phyloP scores from a whole-genome alignment of 2,888 invertebrate genomes.

The Lissonota sp. region DNA sequence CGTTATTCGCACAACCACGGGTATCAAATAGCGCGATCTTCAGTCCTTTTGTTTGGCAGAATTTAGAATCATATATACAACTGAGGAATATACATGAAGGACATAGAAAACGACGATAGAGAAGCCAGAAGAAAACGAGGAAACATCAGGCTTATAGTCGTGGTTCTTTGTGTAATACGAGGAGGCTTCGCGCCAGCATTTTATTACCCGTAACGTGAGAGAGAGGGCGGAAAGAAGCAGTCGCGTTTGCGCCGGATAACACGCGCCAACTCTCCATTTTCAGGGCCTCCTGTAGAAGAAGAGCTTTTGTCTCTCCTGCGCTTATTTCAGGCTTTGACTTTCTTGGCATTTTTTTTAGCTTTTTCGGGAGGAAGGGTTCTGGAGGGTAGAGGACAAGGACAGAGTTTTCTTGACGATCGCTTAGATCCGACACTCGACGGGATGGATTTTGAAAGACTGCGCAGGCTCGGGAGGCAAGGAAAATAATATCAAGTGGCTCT shows the following conservation, averaged over 20 bases:
- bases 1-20: too few relatives aligned
- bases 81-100: slow-evolving; percentile 3
- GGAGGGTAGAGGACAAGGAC: background rate
- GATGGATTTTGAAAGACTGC: slow-evolving; percentile 62
- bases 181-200: slow-evolving; percentile 64
- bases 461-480: slow-evolving; percentile 16
- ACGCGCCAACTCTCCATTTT: slow-evolving; percentile 61
- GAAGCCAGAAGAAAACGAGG: slow-evolving; percentile 23
- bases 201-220: slow-evolving; percentile 58
- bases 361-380: too few relatives aligned
- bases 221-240: slow-evolving; percentile 15
- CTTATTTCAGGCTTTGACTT: slow-evolving; percentile 8
- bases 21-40: too few relatives aligned
- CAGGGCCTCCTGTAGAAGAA: slow-evolving; percentile 37
- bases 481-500: slow-evolving; percentile 71
- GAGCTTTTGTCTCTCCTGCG: slow-evolving; percentile 45
- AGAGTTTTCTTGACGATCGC: slow-evolving; percentile 17
- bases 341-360: slow-evolving; percentile 15
- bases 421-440: slow-evolving; percentile 65
- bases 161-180: slow-evolving; percentile 57
- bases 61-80: too few relatives aligned
- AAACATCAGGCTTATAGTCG: slow-evolving; percentile 44
- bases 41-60: too few relatives aligned
- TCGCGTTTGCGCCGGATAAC: slow-evolving; percentile 56
- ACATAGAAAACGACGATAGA: slow-evolving; percentile 31